phyloP scores from a whole-genome alignment of 1,140 invertebrate species.

The Drosophila arawakana region DNA sequence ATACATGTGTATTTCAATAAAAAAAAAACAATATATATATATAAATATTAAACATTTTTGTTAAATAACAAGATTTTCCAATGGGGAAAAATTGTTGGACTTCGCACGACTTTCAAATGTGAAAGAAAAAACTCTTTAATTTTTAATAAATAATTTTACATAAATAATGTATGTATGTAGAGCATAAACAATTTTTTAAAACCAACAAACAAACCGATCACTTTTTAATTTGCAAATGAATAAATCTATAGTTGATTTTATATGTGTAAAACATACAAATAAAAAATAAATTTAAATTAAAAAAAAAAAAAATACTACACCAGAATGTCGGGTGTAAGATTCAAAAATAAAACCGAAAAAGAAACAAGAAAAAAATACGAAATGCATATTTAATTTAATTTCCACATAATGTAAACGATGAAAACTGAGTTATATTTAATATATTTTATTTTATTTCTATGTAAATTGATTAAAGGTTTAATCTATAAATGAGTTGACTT shows the following conservation, averaged over 20 bases:
- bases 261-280: slow-evolving; percentile 23
- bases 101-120: slow-evolving; percentile 22
- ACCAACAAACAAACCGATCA: slow-evolving; percentile 12
- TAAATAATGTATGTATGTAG: slow-evolving; percentile 24
- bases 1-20: slow-evolving; percentile 11
- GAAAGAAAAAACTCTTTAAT: slow-evolving; percentile 24
- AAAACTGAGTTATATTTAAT: slow-evolving; percentile 24
- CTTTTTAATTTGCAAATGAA: slow-evolving; percentile 56
- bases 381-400: slow-evolving; percentile 41
- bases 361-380: slow-evolving; percentile 42
- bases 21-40: slow-evolving; percentile 1
- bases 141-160: slow-evolving; percentile 35
- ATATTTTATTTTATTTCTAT: slow-evolving; percentile 39
- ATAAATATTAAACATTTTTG: background rate
- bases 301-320: slow-evolving; percentile 21
- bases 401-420: slow-evolving; percentile 30
- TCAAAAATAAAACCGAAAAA: slow-evolving; percentile 35
- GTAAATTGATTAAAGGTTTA: slow-evolving; percentile 32
- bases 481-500: slow-evolving; percentile 26
- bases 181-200: slow-evolving; percentile 16
- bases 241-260: slow-evolving; percentile 54
- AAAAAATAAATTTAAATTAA: slow-evolving; percentile 5
- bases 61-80: background rate
- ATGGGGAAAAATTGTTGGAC: background rate
- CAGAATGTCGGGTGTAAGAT: slow-evolving; percentile 36